phyloP scores from a whole-genome alignment of 2,797 vertebrate genomes.

The Sphenopsis melanotis region DNA sequence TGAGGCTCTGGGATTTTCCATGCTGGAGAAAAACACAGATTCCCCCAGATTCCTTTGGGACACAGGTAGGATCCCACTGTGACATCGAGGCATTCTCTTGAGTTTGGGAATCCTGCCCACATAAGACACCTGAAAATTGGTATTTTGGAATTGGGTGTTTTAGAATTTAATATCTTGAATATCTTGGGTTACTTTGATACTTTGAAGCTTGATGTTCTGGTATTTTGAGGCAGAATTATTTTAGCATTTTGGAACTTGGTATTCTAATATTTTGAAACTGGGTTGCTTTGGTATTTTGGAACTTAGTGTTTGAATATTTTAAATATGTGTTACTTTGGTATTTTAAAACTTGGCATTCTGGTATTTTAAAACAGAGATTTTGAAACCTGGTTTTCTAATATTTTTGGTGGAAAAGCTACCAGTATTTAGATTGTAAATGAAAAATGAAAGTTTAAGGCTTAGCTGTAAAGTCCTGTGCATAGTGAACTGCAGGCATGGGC shows the following conservation, averaged over 20 bases:
- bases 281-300: background rate
- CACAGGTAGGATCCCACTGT: background rate
- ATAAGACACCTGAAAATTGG: background rate
- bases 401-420: background rate
- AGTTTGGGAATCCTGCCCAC: background rate
- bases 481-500: background rate
- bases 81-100: background rate
- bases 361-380: background rate
- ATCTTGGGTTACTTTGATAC: background rate
- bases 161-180: background rate
- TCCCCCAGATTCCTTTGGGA: background rate
- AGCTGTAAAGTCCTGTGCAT: background rate
- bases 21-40: background rate
- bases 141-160: background rate
- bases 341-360: background rate
- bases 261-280: background rate
- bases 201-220: background rate
- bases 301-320: background rate
- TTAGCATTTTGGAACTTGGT: background rate
- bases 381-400: background rate
- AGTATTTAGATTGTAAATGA: background rate
- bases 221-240: background rate
- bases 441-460: background rate
- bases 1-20: rapidly evolving
- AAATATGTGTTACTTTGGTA: background rate